Evolutionary conservation across 2,113 vertebrate genomes (phyloP), one percentile per base, ranked within the genome.

Genomic region (Calonectris borealis): DNA sequence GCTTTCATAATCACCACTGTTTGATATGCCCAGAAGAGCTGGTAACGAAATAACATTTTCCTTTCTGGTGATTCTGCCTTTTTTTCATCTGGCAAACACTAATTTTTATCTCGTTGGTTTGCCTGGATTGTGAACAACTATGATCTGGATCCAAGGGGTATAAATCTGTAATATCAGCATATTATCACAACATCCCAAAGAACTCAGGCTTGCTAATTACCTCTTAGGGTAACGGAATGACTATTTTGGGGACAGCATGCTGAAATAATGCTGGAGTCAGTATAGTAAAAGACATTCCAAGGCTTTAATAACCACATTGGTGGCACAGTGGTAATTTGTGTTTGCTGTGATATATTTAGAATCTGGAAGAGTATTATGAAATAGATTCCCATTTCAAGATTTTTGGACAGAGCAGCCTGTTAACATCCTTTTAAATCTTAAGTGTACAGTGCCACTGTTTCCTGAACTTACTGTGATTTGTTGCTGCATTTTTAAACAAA

Each of bases 311-410:
- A 66, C 62, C 55, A 54, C 71, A 80, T 22, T 89, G 78, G 58
- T 95, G 75, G 70, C 58, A 95, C 49, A 73, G 87, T 55, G 54
- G 55, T 94, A 88, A 86, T 81, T 76, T 91, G 40, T 90, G 78
- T 90, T 95, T 91, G 55, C 84, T 86, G 42, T 70, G 89, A 71
- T 97, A 96, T 88, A 95, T 96, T 93, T 97, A 91, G 84, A 94
- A 62, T 82, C 78, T 94, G 86, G 82, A 95, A 92, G 34, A 68
- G 79, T 70, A 58, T 91, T 94, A 66, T 0, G 1, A 89, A 97
- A 86, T 29, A 86, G 61, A 94, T 95, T 94, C 76, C 65, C 57
- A 57, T 73, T 94, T 94, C 90, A 82, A 87, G 58, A 89, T 44
- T 93, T 95, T 84, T 86, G 93, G 93, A 92, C 55, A 86, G 38